phyloP scores from a whole-genome alignment of 1,140 invertebrate species.

The Eulimnadia texana region DNA sequence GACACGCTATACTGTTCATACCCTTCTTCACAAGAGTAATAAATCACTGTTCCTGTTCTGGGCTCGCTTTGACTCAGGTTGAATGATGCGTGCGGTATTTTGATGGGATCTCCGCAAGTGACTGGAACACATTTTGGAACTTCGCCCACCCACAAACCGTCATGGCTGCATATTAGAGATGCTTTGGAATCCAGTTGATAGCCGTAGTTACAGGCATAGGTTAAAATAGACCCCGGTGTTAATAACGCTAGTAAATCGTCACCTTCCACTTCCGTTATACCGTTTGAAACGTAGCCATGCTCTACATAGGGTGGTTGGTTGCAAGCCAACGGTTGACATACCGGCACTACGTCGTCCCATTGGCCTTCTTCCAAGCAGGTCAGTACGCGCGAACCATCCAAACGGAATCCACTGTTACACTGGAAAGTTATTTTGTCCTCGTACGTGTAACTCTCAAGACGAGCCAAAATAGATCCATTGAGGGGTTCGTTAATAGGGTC shows the following conservation, averaged over 20 bases:
- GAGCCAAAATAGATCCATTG: neutral
- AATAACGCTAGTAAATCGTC: neutral
- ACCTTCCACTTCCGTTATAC: neutral
- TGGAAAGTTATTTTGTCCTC: conserved; percentile 23
- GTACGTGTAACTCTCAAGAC: neutral
- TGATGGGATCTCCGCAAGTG: conserved; percentile 26
- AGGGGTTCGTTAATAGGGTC: conserved; percentile 9
- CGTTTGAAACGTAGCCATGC: conserved; percentile 16
- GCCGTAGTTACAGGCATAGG: conserved; percentile 20
- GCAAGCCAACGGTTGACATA: conserved; percentile 22
- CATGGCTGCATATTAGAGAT: conserved; percentile 11
- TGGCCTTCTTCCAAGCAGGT: conserved; percentile 31
- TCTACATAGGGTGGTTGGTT: conserved; percentile 18
- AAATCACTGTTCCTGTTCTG: conserved; percentile 16
- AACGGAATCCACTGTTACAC: conserved; percentile 30
- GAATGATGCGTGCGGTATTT: conserved; percentile 20
- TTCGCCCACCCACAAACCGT: conserved; percentile 17
- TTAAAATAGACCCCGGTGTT: conserved; percentile 5
- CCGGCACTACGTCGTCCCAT: conserved; percentile 26
- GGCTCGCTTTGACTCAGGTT: neutral
- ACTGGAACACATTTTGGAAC: conserved; percentile 23
- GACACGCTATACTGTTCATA: conserved; percentile 20
- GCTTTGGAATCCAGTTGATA: conserved; percentile 14
- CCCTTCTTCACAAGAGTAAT: conserved; percentile 20
- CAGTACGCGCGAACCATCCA: conserved; percentile 28